phyloP scores from a whole-genome alignment of 2,888 invertebrate genomes.

The Eupithecia vulgata region DNA sequence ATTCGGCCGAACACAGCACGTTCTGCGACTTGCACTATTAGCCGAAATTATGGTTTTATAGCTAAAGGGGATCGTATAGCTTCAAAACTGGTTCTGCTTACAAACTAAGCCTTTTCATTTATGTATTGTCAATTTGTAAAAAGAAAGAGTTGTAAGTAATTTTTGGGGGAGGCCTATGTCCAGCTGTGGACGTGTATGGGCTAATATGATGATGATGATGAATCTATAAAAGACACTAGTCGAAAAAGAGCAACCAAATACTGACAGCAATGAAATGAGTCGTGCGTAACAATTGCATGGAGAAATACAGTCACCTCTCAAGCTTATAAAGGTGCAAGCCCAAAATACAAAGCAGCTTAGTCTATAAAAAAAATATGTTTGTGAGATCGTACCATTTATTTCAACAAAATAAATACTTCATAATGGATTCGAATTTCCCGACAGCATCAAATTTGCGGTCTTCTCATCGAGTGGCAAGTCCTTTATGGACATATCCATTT shows the following conservation, averaged over 20 bases:
- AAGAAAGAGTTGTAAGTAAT: too few species aligned
- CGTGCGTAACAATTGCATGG: not conserved
- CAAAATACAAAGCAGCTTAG: not conserved
- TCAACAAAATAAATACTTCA: not conserved
- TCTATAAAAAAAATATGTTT: not conserved
- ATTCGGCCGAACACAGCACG: slow-evolving; percentile 46
- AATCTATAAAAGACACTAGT: not conserved
- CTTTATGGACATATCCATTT: slow-evolving; percentile 55
- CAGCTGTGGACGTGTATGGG: too few species aligned
- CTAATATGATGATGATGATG: too few species aligned
- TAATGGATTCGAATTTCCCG: slow-evolving; percentile 46
- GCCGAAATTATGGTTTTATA: slow-evolving; percentile 1
- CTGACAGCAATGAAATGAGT: not conserved
- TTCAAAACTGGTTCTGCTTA: not conserved
- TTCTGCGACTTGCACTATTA: slow-evolving; percentile 27
- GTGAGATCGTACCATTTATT: not conserved
- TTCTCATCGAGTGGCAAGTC: slow-evolving; percentile 46
- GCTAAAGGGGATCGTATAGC: not conserved
- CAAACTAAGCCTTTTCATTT: not conserved
- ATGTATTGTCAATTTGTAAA: too few species aligned
- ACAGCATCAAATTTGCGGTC: slow-evolving; percentile 59
- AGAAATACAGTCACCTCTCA: not conserved
- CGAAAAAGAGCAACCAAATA: not conserved
- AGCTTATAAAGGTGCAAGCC: not conserved
- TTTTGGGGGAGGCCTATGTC: too few species aligned